These are phyloP conservation scores for Stenichneumon culpator DNA, from an alignment of 2,888 invertebrate species.

Conservation along the genomic window DNA sequence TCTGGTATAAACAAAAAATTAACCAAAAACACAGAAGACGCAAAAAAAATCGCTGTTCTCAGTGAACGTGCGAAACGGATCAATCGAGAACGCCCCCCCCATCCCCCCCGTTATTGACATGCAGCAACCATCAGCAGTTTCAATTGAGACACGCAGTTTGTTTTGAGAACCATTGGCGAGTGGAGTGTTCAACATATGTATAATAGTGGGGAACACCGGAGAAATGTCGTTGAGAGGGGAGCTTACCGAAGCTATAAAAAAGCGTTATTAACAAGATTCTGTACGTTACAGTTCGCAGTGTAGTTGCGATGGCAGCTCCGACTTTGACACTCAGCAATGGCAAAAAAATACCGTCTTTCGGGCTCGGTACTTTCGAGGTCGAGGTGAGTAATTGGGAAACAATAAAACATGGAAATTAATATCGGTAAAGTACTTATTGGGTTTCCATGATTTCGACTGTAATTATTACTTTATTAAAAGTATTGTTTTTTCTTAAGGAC, in stretches of 20 bases:
- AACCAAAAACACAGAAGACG: too few relatives aligned
- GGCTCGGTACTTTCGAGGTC: slow-evolving; percentile 92
- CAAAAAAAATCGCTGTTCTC: too few relatives aligned
- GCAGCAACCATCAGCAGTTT: background rate
- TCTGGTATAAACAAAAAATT: too few relatives aligned
- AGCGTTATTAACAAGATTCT: background rate
- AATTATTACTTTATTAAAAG: too few relatives aligned
- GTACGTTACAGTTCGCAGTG: slow-evolving; percentile 65
- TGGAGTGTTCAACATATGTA: background rate
- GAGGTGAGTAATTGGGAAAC: slow-evolving; percentile 85
- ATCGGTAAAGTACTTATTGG: too few relatives aligned
- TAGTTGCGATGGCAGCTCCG: slow-evolving; percentile 83
- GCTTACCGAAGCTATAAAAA: background rate
- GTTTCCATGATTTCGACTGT: too few relatives aligned
- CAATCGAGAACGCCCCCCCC: background rate
- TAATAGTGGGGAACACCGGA: background rate
- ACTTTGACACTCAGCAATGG: slow-evolving; percentile 88
- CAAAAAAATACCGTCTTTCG: slow-evolving; percentile 89
- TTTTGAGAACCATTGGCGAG: background rate
- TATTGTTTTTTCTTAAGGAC: slow-evolving; percentile 9
- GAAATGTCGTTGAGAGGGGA: background rate
- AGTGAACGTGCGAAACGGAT: too few relatives aligned
- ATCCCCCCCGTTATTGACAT: background rate
- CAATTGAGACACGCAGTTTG: background rate
- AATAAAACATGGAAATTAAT: slow-evolving; percentile 1